Base-by-base conservation (phyloP, 2,113 vertebrate genomes). In the Thalassarche chlororhynchos region DNA sequence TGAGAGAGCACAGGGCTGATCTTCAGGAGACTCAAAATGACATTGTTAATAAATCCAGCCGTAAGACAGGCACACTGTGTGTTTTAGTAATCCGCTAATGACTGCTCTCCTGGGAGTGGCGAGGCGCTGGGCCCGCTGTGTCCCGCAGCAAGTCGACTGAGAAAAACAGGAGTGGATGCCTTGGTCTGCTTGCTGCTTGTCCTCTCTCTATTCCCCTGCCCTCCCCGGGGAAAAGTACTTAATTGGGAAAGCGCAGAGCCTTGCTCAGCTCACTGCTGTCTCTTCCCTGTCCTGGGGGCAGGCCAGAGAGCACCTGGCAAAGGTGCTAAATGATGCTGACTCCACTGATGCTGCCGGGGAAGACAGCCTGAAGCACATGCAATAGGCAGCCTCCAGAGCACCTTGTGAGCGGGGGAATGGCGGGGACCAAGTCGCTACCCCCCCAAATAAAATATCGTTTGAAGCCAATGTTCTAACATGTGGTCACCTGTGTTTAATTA, bases 311-410 rank as follows among this genome's bases (percentile, higher is more conserved):
- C 10, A 17, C 36, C 88, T 87, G 90, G 76, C 58, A 91, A 51
- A 87, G 85, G 85, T 78, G 71, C 66, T 92, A 78, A 98, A 88
- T 76, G 85, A 97, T 86, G 54, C 29, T 92, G 97, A 84, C 90
- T 94, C 80, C 52, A 6, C 16, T 17, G 36, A 66, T 10, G 87
- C 75, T 69, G 68, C 69, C 18, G 5, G 65, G 60, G 68, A 82
- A 92, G 70, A 85, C 57, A 93, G 93, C 83, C 79, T 23, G 28
- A 69, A 95, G 89, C 82, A 32, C 8, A 44, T 21, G 18, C 21
- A 38, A 5, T 23, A 58, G 44, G 68, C 28, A n/a, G 61, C n/a
- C 60, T 83, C 61, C 18, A 11, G 19, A 31, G 44, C 29, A 79
- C 18, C 29, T 19, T 28, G 36, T 46, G 81, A 91, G 61, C 0